phyloP scores from a whole-genome alignment of 2,113 vertebrate genomes.

The Bagarius yarrelli region DNA sequence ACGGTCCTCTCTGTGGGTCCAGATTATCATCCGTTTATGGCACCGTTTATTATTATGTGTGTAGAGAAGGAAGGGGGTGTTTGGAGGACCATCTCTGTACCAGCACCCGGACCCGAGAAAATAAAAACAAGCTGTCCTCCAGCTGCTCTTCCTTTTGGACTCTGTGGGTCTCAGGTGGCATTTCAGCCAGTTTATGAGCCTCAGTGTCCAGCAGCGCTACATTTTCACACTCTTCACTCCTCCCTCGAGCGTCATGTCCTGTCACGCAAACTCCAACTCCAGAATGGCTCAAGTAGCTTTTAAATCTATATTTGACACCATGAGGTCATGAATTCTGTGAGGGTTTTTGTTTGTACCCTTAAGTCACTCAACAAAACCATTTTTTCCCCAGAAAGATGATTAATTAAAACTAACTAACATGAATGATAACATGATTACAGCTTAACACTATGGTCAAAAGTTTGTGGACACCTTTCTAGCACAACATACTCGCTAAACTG shows the following conservation, averaged over 20 bases:
- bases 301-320: background rate
- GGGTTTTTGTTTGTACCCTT: background rate
- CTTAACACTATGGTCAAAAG: no score
- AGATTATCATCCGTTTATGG: slow-evolving; percentile 1
- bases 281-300: slow-evolving; percentile 4
- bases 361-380: background rate
- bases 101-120: slow-evolving; percentile 53
- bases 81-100: background rate
- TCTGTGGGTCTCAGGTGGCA: slow-evolving; percentile 70
- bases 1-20: background rate
- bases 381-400: background rate
- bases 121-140: slow-evolving; percentile 63
- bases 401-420: no score
- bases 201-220: slow-evolving; percentile 48
- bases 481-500: no score
- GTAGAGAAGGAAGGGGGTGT: background rate
- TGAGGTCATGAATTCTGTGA: background rate
- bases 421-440: no score
- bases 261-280: slow-evolving; percentile 58
- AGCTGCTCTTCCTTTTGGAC: slow-evolving; percentile 61
- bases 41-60: background rate
- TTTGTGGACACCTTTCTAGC: no score
- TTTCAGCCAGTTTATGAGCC: slow-evolving; percentile 63
- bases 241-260: slow-evolving; percentile 50
- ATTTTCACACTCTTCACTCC: slow-evolving; percentile 44